Evolutionary conservation across 2,797 vertebrate species (phyloP).

Genomic region (Molossus molossus): DNA sequence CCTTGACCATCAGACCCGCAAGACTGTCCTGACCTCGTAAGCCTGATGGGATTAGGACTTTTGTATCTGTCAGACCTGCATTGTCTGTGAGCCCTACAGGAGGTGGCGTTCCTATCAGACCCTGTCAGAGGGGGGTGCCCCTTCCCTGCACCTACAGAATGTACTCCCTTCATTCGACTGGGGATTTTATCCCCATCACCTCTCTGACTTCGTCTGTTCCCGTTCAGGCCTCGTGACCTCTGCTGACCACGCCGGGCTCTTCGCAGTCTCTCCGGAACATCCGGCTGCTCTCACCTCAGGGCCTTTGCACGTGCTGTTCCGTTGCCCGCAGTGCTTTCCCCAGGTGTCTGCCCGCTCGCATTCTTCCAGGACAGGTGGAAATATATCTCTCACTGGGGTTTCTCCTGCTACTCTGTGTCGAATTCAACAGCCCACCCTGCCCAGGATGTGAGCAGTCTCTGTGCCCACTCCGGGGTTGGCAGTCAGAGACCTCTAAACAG

Average conservation of each 20-base stretch:
- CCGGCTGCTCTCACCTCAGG: not conserved
- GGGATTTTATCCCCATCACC: not conserved
- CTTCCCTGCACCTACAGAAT: not conserved
- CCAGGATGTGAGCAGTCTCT: fast-evolving
- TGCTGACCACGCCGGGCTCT: not conserved
- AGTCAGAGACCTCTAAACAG: not conserved
- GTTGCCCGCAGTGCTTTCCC: not conserved
- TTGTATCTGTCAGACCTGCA: fast-evolving
- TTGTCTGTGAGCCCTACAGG: not conserved
- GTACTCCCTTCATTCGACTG: no score
- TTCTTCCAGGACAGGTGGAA: no score
- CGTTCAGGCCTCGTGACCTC: not conserved
- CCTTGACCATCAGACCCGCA: not conserved
- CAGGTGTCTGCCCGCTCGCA: not conserved
- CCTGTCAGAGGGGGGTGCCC: not conserved
- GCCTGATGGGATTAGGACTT: no score
- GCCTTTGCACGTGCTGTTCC: not conserved
- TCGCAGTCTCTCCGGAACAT: fast-evolving
- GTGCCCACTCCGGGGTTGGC: fast-evolving
- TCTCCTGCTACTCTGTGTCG: no score
- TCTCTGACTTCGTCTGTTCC: no score
- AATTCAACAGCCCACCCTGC: fast-evolving
- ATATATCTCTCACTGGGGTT: no score
- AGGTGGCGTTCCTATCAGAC: not conserved
- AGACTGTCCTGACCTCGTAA: not conserved